phyloP scores from a whole-genome alignment of 2,888 invertebrate species.

The Philereme transversata region DNA sequence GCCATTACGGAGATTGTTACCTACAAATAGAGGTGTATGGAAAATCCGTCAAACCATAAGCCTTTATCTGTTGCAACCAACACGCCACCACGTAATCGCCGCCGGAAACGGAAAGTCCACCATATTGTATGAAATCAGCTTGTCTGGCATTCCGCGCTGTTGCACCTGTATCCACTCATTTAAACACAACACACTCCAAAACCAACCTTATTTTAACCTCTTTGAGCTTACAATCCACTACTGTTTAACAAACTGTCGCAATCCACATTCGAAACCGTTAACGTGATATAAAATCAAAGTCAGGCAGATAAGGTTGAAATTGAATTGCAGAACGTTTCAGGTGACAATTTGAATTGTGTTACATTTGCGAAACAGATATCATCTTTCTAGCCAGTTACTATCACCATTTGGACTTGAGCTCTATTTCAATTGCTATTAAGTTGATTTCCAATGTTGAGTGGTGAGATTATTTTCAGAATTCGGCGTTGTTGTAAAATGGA shows the following conservation, averaged over 20 bases:
- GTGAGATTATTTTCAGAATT: conserved; percentile 31
- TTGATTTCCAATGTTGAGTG: conserved; percentile 35
- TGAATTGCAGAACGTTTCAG: conserved; percentile 54
- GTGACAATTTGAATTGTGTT: conserved; percentile 73
- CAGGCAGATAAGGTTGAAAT: conserved; percentile 47
- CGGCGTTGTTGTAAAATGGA: conserved; percentile 33
- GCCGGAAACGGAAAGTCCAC: conserved; percentile 78
- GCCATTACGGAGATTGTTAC: too few species aligned
- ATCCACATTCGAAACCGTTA: conserved; percentile 31
- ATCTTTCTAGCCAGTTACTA: conserved; percentile 56
- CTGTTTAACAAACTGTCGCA: conserved; percentile 24
- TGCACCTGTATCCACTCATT: conserved; percentile 59
- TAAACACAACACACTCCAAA: conserved; percentile 23
- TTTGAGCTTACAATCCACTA: conserved; percentile 13
- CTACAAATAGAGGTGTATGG: conserved; percentile 2
- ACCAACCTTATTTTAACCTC: neutral
- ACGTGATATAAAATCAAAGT: conserved; percentile 31
- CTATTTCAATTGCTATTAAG: conserved; percentile 38
- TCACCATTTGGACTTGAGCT: conserved; percentile 43
- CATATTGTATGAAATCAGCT: conserved; percentile 79
- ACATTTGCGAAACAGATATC: conserved; percentile 69
- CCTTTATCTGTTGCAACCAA: conserved; percentile 46
- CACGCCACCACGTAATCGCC: conserved; percentile 68
- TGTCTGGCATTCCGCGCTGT: conserved; percentile 78
- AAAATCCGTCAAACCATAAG: conserved; percentile 39